phyloP scores from a whole-genome alignment of 2,113 vertebrate genomes.

The Chunga burmeisteri region DNA sequence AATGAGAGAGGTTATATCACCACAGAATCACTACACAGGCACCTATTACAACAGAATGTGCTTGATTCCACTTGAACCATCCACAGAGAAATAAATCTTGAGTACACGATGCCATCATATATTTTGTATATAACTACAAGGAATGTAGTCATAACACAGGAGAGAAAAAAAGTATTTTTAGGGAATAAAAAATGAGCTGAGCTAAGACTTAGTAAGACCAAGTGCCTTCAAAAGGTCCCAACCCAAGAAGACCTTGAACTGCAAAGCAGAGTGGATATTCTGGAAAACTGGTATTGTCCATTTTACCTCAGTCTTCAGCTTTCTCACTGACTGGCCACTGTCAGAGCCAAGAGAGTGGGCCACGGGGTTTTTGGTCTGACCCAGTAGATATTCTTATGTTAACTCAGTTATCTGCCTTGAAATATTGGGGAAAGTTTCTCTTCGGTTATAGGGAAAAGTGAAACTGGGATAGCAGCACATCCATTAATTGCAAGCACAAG shows the following conservation, averaged over 20 bases:
- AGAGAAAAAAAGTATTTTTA: background rate
- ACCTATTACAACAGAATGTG: background rate
- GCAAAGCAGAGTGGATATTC: background rate
- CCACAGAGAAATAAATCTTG: background rate
- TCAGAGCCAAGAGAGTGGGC: background rate
- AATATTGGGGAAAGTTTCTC: background rate
- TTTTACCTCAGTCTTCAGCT: background rate
- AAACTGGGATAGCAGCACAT: background rate
- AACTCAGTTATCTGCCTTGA: background rate
- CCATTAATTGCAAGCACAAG: background rate
- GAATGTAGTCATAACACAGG: background rate
- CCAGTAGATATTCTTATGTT: background rate
- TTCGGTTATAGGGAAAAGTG: background rate
- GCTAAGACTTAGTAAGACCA: background rate
- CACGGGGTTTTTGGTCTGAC: background rate
- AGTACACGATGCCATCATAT: background rate
- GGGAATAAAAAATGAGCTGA: background rate
- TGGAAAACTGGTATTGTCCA: background rate
- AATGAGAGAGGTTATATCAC: background rate
- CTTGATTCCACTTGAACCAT: background rate
- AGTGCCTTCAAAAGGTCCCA: background rate
- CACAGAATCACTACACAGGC: background rate
- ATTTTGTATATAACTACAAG: background rate
- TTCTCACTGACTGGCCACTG: background rate
- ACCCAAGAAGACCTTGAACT: background rate